Evolutionary conservation across 2,888 invertebrate genomes (phyloP).

Genomic region (Hermaeophaga mercurialis): DNA sequence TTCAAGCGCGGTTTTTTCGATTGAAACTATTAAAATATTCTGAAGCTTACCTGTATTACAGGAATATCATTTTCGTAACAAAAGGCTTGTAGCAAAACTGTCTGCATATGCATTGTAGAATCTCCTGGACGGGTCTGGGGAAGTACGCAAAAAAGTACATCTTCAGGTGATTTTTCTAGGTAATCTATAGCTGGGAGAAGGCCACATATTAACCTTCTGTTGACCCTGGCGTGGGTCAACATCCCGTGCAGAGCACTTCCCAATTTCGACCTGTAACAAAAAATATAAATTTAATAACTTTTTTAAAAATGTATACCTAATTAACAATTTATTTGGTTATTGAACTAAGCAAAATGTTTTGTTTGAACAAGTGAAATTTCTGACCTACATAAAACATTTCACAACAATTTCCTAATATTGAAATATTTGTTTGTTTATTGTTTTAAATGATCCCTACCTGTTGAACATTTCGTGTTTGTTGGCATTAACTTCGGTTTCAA

Average conservation of each 20-base stretch:
- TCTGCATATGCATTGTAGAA: slow-evolving; percentile 78
- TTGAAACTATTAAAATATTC: no score
- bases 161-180: slow-evolving; percentile 64
- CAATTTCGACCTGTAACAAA: slow-evolving; percentile 57
- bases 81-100: slow-evolving; percentile 76
- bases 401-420: neutral
- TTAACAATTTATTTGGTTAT: no score
- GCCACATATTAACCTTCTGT: slow-evolving; percentile 67
- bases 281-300: neutral
- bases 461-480: slow-evolving; percentile 50
- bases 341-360: no score
- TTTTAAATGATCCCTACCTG: slow-evolving; percentile 47
- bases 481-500: slow-evolving; percentile 45
- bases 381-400: neutral
- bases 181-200: slow-evolving; percentile 67
- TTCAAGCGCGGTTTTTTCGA: no score
- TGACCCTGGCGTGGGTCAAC: slow-evolving; percentile 61
- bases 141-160: slow-evolving; percentile 72
- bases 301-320: no score
- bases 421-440: no score
- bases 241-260: slow-evolving; percentile 63
- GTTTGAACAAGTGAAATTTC: neutral
- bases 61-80: slow-evolving; percentile 80
- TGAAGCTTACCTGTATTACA: slow-evolving; percentile 67
- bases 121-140: slow-evolving; percentile 72